phyloP scores from a whole-genome alignment of 37 sponge, comb jelly and placozoan genomes.

The Halichondria panicea region DNA sequence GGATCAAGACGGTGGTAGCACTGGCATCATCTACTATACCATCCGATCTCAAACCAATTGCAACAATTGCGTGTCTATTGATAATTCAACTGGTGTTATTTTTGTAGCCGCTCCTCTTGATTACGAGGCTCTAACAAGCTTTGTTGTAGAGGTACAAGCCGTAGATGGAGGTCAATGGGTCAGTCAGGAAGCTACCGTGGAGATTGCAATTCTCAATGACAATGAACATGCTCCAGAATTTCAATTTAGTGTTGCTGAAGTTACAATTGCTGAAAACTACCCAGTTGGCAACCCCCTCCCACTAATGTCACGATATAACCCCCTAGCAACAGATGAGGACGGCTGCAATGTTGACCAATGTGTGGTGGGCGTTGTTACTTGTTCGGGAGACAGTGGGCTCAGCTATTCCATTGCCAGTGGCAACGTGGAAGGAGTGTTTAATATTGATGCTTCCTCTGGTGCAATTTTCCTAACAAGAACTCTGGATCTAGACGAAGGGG shows the following conservation, averaged over 20 bases:
- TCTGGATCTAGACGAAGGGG: conserved; percentile 21
- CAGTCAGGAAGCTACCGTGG: background rate
- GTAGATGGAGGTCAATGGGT: conserved; percentile 18
- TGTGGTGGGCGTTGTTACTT: conserved; percentile 20
- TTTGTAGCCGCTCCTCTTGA: conserved; percentile 23
- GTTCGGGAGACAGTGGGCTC: conserved; percentile 13
- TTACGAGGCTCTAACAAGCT: background rate
- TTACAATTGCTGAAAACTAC: conserved; percentile 29
- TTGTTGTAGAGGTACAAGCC: background rate
- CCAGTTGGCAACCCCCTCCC: conserved; percentile 32
- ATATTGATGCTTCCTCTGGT: conserved; percentile 26
- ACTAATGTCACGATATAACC: background rate
- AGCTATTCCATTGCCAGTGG: conserved; percentile 15
- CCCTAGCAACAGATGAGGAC: conserved; percentile 42
- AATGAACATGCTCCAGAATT: conserved; percentile 40
- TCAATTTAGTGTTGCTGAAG: conserved; percentile 4
- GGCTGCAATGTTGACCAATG: conserved; percentile 42
- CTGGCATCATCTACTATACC: conserved; percentile 43
- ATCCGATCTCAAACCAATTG: background rate
- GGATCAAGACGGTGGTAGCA: conserved; percentile 45
- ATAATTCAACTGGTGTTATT: conserved; percentile 31
- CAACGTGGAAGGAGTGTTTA: conserved; percentile 31
- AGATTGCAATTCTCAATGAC: conserved; percentile 34
- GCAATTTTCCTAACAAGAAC: background rate
- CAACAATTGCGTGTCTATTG: conserved; percentile 7